phyloP scores from a whole-genome alignment of 2,113 vertebrate species.

The Argyrosomus japonicus region DNA sequence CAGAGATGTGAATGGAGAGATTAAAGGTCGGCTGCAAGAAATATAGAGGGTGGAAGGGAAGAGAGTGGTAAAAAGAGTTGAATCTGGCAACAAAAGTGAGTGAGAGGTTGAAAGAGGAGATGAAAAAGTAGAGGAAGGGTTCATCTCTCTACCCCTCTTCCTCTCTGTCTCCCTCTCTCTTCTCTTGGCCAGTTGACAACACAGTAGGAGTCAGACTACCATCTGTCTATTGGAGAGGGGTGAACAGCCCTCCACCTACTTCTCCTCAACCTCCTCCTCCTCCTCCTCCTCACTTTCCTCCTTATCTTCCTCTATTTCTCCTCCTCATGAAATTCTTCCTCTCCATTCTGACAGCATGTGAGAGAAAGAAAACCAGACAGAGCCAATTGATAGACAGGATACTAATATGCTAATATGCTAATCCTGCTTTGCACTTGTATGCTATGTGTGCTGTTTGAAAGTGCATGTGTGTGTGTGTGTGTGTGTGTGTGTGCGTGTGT shows the following conservation, averaged over 20 bases:
- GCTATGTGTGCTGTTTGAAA: constrained; percentile 76
- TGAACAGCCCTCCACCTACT: constrained; percentile 51
- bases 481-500: constrained; percentile 40
- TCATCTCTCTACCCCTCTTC: constrained; percentile 50
- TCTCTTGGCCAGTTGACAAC: constrained; percentile 76
- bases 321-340: constrained; percentile 58
- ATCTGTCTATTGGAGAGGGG: constrained; percentile 75
- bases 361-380: constrained; percentile 64
- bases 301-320: constrained; percentile 18
- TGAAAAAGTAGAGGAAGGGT: constrained; percentile 73
- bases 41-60: constrained; percentile 25
- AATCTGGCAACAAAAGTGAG: constrained; percentile 74
- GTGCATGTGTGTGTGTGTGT: constrained; percentile 39
- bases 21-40: constrained; percentile 34
- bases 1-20: constrained; percentile 46
- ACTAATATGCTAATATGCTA: constrained; percentile 82
- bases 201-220: constrained; percentile 76
- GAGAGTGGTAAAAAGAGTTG: constrained; percentile 38
- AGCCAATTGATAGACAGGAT: constrained; percentile 73
- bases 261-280: constrained; percentile 5
- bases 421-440: constrained; percentile 86
- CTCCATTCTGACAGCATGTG: constrained; percentile 55
- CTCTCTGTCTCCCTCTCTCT: constrained; percentile 54
- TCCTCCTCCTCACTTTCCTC: constrained; percentile 35
- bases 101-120: constrained; percentile 70